Conservation (phyloP, 1,140 invertebrate species). For the Euwallacea fornicatus region DNA sequence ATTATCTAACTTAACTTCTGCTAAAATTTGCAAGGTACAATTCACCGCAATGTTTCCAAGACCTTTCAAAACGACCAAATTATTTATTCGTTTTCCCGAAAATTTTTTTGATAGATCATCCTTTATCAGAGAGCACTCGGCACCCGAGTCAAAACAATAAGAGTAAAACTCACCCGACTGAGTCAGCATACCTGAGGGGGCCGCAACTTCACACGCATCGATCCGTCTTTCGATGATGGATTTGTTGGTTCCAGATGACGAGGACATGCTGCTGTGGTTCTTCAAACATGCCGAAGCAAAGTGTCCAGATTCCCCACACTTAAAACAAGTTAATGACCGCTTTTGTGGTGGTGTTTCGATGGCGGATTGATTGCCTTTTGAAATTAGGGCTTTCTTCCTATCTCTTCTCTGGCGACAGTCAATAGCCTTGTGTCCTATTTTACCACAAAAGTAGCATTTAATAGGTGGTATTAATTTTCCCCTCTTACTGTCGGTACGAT, state of each 20-base stretch:
- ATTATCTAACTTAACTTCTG: neutral
- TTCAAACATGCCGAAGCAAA: neutral
- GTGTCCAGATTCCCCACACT: neutral
- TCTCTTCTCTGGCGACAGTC: slow-evolving; percentile 7
- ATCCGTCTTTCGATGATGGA: neutral
- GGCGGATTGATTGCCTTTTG: neutral
- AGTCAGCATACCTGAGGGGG: neutral
- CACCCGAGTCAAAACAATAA: slow-evolving; percentile 9
- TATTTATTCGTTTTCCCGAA: neutral
- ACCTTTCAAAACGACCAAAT: neutral
- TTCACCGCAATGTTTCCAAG: neutral
- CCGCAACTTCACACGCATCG: neutral
- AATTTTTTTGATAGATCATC: neutral
- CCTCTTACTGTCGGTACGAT: no score
- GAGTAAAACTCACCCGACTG: neutral
- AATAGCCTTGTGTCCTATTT: slow-evolving; percentile 1
- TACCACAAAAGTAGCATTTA: neutral
- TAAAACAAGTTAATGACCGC: neutral
- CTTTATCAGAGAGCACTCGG: neutral
- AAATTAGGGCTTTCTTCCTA: neutral
- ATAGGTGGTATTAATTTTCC: neutral
- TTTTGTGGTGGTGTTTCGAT: neutral
- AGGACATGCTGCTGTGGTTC: neutral
- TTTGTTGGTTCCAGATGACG: neutral
- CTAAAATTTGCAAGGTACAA: neutral